These are phyloP conservation scores for Chrysodeixis includens DNA, from an alignment of 2,888 invertebrate species.

Conservation along the genomic window DNA sequence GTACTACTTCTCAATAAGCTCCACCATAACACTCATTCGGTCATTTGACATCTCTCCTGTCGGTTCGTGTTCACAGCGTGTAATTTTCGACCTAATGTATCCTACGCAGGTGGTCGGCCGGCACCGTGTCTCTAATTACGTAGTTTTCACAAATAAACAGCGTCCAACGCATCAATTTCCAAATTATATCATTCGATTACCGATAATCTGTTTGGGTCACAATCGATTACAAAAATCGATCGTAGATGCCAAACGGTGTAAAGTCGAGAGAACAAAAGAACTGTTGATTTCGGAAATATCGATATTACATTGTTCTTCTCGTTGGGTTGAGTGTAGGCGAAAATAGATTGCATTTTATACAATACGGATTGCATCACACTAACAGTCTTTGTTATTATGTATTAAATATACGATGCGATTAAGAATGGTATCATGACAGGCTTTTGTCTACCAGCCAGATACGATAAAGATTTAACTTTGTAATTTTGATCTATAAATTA, in stretches of 20 bases:
- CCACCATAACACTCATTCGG: slow-evolving; percentile 12
- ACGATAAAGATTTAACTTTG: neutral
- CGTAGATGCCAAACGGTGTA: slow-evolving; percentile 37
- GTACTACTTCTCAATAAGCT: neutral
- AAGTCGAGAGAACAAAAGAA: slow-evolving; percentile 38
- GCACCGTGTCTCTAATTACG: slow-evolving; percentile 59
- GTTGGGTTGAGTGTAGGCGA: slow-evolving; percentile 5
- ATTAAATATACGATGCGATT: slow-evolving; percentile 2
- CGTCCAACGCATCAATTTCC: slow-evolving; percentile 44
- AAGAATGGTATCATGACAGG: neutral
- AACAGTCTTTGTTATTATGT: neutral
- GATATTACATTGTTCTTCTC: slow-evolving; percentile 38
- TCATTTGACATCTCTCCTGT: slow-evolving; percentile 52
- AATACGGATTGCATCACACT: slow-evolving; percentile 2
- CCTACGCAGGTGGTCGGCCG: slow-evolving; percentile 66
- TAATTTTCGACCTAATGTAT: slow-evolving; percentile 62
- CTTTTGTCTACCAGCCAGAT: slow-evolving; percentile 1
- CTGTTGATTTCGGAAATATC: slow-evolving; percentile 14
- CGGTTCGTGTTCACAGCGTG: slow-evolving; percentile 50
- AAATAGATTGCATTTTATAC: slow-evolving; percentile 6
- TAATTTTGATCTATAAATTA: slow-evolving; percentile 1
- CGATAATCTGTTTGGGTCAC: slow-evolving; percentile 52
- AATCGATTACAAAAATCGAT: slow-evolving; percentile 54
- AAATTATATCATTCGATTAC: slow-evolving; percentile 56
- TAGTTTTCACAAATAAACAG: slow-evolving; percentile 66